Evolutionary conservation across 2,797 vertebrate genomes (phyloP).

Genomic region (Molossus molossus): DNA sequence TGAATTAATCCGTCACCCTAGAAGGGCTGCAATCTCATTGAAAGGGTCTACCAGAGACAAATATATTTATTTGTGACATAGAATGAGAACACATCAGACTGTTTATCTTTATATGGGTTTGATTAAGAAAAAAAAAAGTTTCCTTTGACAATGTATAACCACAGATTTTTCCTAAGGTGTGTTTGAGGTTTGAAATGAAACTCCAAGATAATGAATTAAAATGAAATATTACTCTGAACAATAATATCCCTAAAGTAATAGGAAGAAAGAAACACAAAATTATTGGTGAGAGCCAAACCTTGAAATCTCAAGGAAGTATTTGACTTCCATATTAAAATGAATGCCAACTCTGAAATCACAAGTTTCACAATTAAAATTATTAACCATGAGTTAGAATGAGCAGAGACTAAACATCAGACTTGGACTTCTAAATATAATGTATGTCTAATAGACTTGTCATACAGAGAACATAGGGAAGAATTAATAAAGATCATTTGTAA

Average conservation of each 20-base stretch:
- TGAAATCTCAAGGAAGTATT: constrained; percentile 16
- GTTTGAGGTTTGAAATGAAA: constrained; percentile 1
- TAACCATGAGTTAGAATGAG: background rate
- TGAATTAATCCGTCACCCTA: background rate
- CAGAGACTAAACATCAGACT: background rate
- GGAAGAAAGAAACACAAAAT: background rate
- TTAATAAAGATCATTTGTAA: constrained; percentile 1
- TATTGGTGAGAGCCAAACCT: background rate
- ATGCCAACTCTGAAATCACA: background rate
- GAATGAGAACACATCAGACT: background rate
- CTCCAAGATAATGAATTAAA: background rate
- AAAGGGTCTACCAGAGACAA: background rate
- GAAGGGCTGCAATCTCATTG: background rate
- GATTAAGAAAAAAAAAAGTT: background rate
- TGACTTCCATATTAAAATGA: background rate
- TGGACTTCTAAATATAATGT: background rate
- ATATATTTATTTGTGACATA: background rate
- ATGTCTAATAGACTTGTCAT: background rate
- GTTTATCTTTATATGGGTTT: background rate
- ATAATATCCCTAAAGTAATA: background rate
- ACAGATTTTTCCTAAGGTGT: background rate
- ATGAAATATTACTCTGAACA: background rate
- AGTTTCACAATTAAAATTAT: background rate
- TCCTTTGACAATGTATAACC: background rate
- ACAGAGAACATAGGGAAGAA: background rate